phyloP scores from a whole-genome alignment of 2,888 invertebrate genomes.

The Eledona agricola region DNA sequence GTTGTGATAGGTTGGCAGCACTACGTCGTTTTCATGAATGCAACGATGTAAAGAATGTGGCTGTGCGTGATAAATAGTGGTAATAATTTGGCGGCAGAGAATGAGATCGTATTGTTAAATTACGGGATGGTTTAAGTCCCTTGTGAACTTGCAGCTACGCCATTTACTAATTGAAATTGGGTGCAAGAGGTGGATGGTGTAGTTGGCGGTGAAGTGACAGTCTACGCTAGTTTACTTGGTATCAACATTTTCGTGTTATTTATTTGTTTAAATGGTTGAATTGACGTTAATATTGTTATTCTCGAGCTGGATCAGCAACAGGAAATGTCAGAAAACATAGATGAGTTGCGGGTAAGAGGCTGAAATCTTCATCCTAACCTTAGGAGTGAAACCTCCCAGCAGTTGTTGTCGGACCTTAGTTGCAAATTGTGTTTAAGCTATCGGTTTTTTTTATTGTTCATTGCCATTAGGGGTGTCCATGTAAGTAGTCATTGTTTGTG shows the following conservation, averaged over 20 bases:
- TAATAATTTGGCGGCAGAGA: too few species aligned
- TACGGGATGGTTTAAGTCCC: too few species aligned
- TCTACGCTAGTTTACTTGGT: slow-evolving; percentile 34
- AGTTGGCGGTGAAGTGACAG: slow-evolving; percentile 30
- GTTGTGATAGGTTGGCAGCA: too few species aligned
- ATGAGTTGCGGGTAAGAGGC: slow-evolving; percentile 59
- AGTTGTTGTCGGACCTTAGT: slow-evolving; percentile 5
- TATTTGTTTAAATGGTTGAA: slow-evolving; percentile 47
- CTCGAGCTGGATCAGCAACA: slow-evolving; percentile 42
- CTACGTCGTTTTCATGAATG: too few species aligned
- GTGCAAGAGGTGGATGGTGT: too few species aligned
- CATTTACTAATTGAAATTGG: too few species aligned
- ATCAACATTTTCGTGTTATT: slow-evolving; percentile 21
- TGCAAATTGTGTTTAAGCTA: slow-evolving; percentile 12
- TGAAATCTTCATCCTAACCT: background rate
- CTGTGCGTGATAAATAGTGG: too few species aligned
- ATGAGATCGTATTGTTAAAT: too few species aligned
- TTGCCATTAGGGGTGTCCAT: slow-evolving; percentile 10
- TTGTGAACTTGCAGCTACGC: too few species aligned
- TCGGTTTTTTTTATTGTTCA: slow-evolving; percentile 10
- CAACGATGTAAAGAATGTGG: too few species aligned
- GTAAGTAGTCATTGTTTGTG: slow-evolving; percentile 15
- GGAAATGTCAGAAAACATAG: slow-evolving; percentile 62
- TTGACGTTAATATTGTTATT: slow-evolving; percentile 40
- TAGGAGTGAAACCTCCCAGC: background rate